Evolutionary conservation across 1,140 invertebrate genomes (phyloP).

Genomic region (Calliopsis andreniformis): DNA sequence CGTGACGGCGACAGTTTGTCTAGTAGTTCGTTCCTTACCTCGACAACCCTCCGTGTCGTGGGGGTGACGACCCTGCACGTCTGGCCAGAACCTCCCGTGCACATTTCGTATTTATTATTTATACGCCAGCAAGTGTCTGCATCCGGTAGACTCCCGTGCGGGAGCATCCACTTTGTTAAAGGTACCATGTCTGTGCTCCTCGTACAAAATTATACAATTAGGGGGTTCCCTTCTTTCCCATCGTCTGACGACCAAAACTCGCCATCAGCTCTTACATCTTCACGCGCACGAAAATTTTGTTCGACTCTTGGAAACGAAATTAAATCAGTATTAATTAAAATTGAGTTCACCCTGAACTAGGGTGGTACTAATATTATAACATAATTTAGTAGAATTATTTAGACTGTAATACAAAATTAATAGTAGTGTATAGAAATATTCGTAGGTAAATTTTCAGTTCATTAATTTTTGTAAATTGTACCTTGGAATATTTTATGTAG

Average conservation of each 20-base stretch:
- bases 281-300: too few species aligned
- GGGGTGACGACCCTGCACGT: slow-evolving; percentile 58
- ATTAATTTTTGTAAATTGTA: too few species aligned
- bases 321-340: too few species aligned
- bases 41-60: slow-evolving; percentile 44
- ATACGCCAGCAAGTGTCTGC: slow-evolving; percentile 31
- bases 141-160: slow-evolving; percentile 26
- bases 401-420: too few species aligned
- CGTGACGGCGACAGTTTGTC: slow-evolving; percentile 54
- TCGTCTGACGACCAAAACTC: not conserved
- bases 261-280: too few species aligned
- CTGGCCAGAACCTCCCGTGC: slow-evolving; percentile 30
- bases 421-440: too few species aligned
- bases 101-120: slow-evolving; percentile 63
- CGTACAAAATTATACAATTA: slow-evolving; percentile 27
- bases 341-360: too few species aligned
- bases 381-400: too few species aligned
- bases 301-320: too few species aligned
- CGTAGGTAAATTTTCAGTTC: too few species aligned
- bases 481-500: too few species aligned
- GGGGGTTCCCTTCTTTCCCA: not conserved
- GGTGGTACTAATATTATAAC: too few species aligned
- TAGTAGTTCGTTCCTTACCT: slow-evolving; percentile 49
- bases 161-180: slow-evolving; percentile 33
- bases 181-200: slow-evolving; percentile 5